Evolutionary conservation across 1,140 invertebrate genomes (phyloP).

Genomic region (Sycophila sp.): DNA sequence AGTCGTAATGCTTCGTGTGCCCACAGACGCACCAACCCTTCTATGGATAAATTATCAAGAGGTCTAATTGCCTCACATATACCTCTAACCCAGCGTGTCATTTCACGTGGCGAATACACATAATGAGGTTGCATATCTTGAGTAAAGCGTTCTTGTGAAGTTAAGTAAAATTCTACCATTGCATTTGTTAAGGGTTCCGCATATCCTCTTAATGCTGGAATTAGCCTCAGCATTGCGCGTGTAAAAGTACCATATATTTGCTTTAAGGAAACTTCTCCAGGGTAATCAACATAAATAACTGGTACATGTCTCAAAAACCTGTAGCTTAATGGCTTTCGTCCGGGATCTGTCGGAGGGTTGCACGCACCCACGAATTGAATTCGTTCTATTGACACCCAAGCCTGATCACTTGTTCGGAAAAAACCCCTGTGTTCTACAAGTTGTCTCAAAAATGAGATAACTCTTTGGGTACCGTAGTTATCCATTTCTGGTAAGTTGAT

Average conservation of each 20-base stretch:
- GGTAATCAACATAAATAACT: slow-evolving; percentile 99
- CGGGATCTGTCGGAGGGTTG: slow-evolving; percentile 99
- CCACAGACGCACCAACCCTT: slow-evolving; percentile 96
- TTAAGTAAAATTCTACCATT: slow-evolving; percentile 98
- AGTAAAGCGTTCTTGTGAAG: slow-evolving; percentile 97
- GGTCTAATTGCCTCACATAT: slow-evolving; percentile 98
- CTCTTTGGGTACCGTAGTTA: slow-evolving; percentile 96
- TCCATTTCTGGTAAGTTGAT: slow-evolving; percentile 99
- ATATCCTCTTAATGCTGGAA: slow-evolving; percentile 89
- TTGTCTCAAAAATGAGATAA: slow-evolving; percentile 98
- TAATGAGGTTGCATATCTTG: slow-evolving; percentile 99
- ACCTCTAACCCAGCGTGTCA: slow-evolving; percentile 99
- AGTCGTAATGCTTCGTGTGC: slow-evolving; percentile 97
- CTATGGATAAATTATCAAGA: slow-evolving; percentile 88
- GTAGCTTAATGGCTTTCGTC: slow-evolving; percentile 96
- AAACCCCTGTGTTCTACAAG: slow-evolving; percentile 95
- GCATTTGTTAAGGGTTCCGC: slow-evolving; percentile 97
- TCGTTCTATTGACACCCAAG: slow-evolving; percentile 95
- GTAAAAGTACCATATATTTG: slow-evolving; percentile 99
- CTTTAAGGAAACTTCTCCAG: slow-evolving; percentile 95
- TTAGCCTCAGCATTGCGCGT: slow-evolving; percentile 91
- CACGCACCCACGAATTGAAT: slow-evolving; percentile 99
- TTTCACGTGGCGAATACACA: slow-evolving; percentile 99
- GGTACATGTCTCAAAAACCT: slow-evolving; percentile 94
- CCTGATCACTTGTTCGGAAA: slow-evolving; percentile 92